These are phyloP conservation scores for Plumapathes pennacea DNA, from an alignment of 92 coral and sea anemone genomes.

Conservation along the genomic window DNA sequence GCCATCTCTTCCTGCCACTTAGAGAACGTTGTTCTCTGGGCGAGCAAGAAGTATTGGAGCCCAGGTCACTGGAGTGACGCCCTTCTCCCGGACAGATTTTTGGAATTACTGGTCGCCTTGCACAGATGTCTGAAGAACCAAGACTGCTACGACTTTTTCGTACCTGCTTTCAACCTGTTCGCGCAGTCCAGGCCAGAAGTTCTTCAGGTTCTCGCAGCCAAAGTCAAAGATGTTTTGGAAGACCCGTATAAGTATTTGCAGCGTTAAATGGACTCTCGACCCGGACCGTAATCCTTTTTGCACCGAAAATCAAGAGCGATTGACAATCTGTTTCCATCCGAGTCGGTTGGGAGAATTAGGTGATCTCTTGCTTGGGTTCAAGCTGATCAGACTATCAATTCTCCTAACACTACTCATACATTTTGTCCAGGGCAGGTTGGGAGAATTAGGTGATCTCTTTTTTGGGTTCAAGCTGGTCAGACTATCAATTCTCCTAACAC, in stretches of 20 bases:
- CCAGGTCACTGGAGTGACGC: conserved; percentile 57
- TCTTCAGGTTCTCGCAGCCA: conserved; percentile 35
- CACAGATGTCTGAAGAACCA: conserved; percentile 51
- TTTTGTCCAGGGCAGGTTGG: no score
- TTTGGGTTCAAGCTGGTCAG: no score
- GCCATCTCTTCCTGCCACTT: conserved; percentile 53
- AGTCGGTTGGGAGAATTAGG: no score
- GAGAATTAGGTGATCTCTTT: no score
- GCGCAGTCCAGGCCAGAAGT: conserved; percentile 24
- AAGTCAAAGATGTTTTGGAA: conserved; percentile 48
- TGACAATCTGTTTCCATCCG: no score
- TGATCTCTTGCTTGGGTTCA: no score
- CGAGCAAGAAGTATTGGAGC: conserved; percentile 51
- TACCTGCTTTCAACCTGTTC: conserved; percentile 66
- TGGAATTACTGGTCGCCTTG: conserved; percentile 61
- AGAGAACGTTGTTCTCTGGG: conserved; percentile 70
- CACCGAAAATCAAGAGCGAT: no score
- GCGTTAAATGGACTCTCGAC: no score
- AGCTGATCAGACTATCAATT: no score
- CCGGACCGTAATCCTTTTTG: no score
- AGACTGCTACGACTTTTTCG: conserved; percentile 68
- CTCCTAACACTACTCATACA: no score
- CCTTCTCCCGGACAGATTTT: conserved; percentile 52
- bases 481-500: no score
- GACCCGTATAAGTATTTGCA: conserved; percentile 69